Conservation (phyloP, 1,140 invertebrate species). For the Leptonema lineaticorne region DNA sequence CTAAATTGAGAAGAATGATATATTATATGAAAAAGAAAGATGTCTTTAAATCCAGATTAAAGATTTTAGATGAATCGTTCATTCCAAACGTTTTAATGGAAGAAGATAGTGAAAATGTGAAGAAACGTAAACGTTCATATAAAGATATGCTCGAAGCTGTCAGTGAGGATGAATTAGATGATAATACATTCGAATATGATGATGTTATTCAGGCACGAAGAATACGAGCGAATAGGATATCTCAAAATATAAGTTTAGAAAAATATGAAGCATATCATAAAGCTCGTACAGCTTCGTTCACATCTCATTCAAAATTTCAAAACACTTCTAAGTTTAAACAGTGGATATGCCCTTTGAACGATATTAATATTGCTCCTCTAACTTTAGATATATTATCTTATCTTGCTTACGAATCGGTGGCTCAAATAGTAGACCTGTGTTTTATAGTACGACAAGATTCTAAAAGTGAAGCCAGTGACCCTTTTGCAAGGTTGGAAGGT, state of each 20-base stretch:
- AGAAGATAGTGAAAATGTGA: slow-evolving; percentile 32
- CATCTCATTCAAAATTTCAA: slow-evolving; percentile 44
- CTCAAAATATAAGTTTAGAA: slow-evolving; percentile 47
- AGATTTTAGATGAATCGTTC: slow-evolving; percentile 26
- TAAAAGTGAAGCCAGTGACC: slow-evolving; percentile 55
- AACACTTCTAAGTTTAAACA: slow-evolving; percentile 58
- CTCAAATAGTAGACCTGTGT: slow-evolving; percentile 65
- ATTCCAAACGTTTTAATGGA: slow-evolving; percentile 30
- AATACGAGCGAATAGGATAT: slow-evolving; percentile 49
- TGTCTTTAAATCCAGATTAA: slow-evolving; percentile 36
- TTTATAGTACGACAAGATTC: slow-evolving; percentile 64
- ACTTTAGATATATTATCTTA: slow-evolving; percentile 62
- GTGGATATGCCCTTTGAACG: slow-evolving; percentile 55
- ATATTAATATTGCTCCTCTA: slow-evolving; percentile 55
- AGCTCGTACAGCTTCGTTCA: slow-evolving; percentile 57
- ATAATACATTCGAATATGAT: slow-evolving; percentile 45
- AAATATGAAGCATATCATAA: slow-evolving; percentile 54
- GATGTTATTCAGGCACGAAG: slow-evolving; percentile 48
- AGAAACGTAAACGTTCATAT: slow-evolving; percentile 34
- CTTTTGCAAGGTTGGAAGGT: slow-evolving; percentile 51
- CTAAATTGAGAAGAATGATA: slow-evolving; percentile 49
- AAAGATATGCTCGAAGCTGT: slow-evolving; percentile 35
- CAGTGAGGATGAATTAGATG: slow-evolving; percentile 51
- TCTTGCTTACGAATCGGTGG: slow-evolving; percentile 68
- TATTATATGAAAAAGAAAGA: slow-evolving; percentile 46